Base-by-base conservation (phyloP, 2,113 vertebrate genomes). In the Procavia capensis region DNA sequence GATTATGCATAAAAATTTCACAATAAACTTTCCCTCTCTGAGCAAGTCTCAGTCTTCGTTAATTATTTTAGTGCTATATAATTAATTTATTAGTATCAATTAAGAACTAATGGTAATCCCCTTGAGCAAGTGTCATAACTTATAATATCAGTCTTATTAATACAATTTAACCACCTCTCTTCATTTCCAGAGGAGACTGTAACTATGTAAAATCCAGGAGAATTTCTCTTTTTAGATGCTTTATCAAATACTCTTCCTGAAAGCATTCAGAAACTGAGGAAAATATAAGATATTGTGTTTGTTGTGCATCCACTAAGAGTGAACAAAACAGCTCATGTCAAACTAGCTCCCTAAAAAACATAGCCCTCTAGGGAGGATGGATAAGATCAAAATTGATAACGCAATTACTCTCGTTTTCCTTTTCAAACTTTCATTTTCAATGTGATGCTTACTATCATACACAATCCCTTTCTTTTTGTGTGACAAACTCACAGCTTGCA, bases 71-170 rank as follows among this genome's bases (percentile, higher is more conserved):
- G 41, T 95, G 92, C 39, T 88, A 85, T 87, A 45, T 88, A 97
- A 97, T 98, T 97, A 98, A 98, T 98, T 98, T 98, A 96, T 97
- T 97, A 93, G 57, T 43, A 93, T 86, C 74, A 98, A 78, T 98
- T 95, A 96, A 0, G 0, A 93, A 74, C 82, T 95, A 39, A 64
- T 95, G 89, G 36, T 70, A 97, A 68, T 96, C 97, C 93, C 79
- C 92, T 97, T 97, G 88, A 97, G 82, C 61, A 97, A 95, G 79
- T 66, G 22, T 59, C 93, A 63, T 88, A 95, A 93, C 5, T 96
- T 79, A 97, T 75, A 91, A 86, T 91, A 90, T 89, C 22, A 82
- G 29, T 25, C 34, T 96, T 93, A 88, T 95, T 90, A 94, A 94
- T 96, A 96, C 41, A 3, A 2, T 14, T 76, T 45, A 20, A 66